Base-by-base conservation (phyloP, 2,797 vertebrate species). In the Nothura maculosa region DNA sequence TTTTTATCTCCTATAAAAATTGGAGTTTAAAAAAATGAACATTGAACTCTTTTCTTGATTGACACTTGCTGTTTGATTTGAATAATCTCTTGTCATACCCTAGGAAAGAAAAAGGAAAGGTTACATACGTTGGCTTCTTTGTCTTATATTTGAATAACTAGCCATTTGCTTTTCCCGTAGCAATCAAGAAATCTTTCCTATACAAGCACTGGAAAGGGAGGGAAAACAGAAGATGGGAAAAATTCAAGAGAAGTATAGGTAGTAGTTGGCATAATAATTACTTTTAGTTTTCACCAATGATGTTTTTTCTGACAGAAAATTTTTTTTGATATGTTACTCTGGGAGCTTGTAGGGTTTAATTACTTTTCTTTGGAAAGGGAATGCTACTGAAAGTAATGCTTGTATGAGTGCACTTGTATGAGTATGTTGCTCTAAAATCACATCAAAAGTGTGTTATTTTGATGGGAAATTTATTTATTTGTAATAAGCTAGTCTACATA, bases 61-160 rank as follows among this genome's bases (percentile, higher is more conserved):
- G 21, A 16, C 68, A 72, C 2, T 30, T 63, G 17, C 9, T 82
- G 5, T 6, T 66, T 82, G 10, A 62, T 4, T 77, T 14, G 80
- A 21, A 67, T 27, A 64, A 47, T 54, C 22, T 12, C 27, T 76
- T 10, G 21, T 9, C 12, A 69, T n/a, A 55, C 2, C 5, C 3
- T 3, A 6, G 0, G 52, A 50, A 60, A 32, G 0, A 70, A 52
- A 58, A 38, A 1, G 5, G 4, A 76, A 80, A 14, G 16, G 1
- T 27, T 77, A 27, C 34, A 70, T 34, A 42, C 1, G 0, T n/a
- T 70, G 64, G 2, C 6, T 32, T 34, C 1, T 60, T 76, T 60
- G 34, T 61, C 12, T 67, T 3, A 4, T n/a, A 15, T 42, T 20
- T 67, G 7, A 82, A 11, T 6, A 73, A 89, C 2, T 2, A 55